These are phyloP conservation scores for Cladopsammia gracilis DNA, from an alignment of 64 coral and sea anemone genomes.

Conservation along the genomic window DNA sequence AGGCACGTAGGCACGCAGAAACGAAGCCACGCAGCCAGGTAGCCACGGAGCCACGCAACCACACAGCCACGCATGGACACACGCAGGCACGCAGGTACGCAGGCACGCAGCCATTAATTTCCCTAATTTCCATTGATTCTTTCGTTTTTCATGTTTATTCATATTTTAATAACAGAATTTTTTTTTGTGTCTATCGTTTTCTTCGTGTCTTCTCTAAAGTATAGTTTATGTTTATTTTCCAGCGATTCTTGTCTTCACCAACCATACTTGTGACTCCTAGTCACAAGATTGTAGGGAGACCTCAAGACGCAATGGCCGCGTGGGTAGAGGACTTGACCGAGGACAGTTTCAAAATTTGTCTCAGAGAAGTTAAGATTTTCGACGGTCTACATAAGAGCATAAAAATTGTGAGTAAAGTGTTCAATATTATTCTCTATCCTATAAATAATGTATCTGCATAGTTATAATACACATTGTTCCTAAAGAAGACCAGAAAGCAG, in stretches of 20 bases:
- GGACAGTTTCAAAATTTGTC: neutral
- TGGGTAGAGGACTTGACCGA: neutral
- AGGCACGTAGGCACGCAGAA: too few relatives aligned
- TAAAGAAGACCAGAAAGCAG: too few relatives aligned
- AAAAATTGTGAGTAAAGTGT: neutral
- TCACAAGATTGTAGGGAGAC: neutral
- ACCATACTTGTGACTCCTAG: neutral
- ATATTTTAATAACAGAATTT: too few relatives aligned
- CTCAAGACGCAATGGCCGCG: conserved; percentile 1
- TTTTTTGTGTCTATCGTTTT: too few relatives aligned
- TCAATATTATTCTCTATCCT: neutral
- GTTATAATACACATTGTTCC: neutral
- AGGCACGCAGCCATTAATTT: too few relatives aligned
- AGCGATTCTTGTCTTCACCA: neutral
- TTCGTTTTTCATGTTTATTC: too few relatives aligned
- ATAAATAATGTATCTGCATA: neutral
- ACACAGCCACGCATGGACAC: too few relatives aligned
- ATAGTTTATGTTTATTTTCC: neutral
- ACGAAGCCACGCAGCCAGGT: too few relatives aligned
- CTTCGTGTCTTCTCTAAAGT: too few relatives aligned
- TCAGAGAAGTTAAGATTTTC: conserved; percentile 1
- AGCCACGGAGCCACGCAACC: too few relatives aligned
- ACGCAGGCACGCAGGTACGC: too few relatives aligned
- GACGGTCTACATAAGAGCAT: neutral
- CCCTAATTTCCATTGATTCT: too few relatives aligned